A percentile compares a stretch with the other conserved stretches of the same genome.
Evolutionary conservation across 2,797 vertebrate genomes (phyloP).

Genomic region (Sebastes elongatus): DNA sequence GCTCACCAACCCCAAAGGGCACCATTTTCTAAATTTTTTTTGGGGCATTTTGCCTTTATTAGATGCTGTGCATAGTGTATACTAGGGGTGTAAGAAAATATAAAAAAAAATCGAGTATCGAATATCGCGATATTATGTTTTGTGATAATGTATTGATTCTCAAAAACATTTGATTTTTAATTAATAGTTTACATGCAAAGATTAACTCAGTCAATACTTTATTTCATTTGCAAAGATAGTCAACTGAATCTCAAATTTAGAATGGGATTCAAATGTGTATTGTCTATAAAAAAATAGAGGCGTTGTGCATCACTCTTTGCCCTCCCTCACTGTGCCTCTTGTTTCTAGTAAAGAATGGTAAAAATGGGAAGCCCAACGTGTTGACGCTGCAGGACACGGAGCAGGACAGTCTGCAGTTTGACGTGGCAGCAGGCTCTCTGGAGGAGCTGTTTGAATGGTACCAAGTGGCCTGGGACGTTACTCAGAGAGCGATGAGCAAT

Average conservation of each 20-base stretch:
- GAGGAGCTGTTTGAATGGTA: conserved; percentile 96
- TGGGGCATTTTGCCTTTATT: background rate
- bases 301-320: background rate
- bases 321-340: background rate
- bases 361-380: conserved; percentile 87
- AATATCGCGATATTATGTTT: no score
- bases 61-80: background rate
- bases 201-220: no score
- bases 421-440: conserved; percentile 88
- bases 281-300: no score
- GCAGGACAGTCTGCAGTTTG: conserved; percentile 84
- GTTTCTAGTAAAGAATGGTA: conserved; percentile 87
- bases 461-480: conserved; percentile 89
- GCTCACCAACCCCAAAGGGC: background rate
- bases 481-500: conserved; percentile 86
- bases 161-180: no score
- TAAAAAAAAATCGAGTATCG: no score
- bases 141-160: no score
- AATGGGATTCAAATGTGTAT: background rate
- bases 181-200: no score
- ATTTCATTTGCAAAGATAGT: no score
- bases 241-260: background rate
- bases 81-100: no score
- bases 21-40: background rate
- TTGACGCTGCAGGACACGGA: conserved; percentile 88